Base-by-base conservation (phyloP, 2,797 vertebrate species). In the Pangasius mekongensis region DNA sequence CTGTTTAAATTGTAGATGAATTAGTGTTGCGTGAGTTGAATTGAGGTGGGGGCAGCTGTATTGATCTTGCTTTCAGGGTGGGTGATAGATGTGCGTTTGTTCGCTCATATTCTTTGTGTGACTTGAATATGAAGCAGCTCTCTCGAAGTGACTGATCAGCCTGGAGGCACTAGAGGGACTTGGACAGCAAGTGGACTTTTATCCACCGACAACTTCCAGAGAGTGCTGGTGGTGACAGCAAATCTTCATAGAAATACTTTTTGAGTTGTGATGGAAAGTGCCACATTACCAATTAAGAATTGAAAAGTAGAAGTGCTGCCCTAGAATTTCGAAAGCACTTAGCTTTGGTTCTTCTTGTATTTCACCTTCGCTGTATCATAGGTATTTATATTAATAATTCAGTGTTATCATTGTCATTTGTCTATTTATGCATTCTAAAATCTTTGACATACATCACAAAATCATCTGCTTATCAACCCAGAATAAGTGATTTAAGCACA, bases 71-170 rank as follows among this genome's bases (percentile, higher is more conserved):
- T 85, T 93, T 96, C 94, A 94, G 90, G 89, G 91, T 78, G 83
- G 90, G 94, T 96, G 96, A 97, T 96, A 95, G 95, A 96, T 97
- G 94, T 95, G 94, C 93, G 92, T 95, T 95, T 95, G 94, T 93
- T 94, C 94, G 93, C 95, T 96, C 93, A 95, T 96, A 95, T 95
- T 95, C 93, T 95, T 94, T 92, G 93, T 95, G 92, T 92, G 94
- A 89, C 91, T 92, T 96, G 94, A 95, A 96, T 97, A 95, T 95
- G 94, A 93, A 97, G 92, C 94, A 95, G 94, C 88, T 92, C 84
- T 60, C 33, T 74, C 83, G 85, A 69, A 84, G 71, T 77, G 85
- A 89, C 88, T 78, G 88, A 89, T 86, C 88, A 89, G 88, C 47
- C 58, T 27, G 36, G 0, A 58, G 7, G 60, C 71, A 24, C 74